Base-by-base conservation (phyloP, 1,140 invertebrate species). In the Drosophila azteca region DNA sequence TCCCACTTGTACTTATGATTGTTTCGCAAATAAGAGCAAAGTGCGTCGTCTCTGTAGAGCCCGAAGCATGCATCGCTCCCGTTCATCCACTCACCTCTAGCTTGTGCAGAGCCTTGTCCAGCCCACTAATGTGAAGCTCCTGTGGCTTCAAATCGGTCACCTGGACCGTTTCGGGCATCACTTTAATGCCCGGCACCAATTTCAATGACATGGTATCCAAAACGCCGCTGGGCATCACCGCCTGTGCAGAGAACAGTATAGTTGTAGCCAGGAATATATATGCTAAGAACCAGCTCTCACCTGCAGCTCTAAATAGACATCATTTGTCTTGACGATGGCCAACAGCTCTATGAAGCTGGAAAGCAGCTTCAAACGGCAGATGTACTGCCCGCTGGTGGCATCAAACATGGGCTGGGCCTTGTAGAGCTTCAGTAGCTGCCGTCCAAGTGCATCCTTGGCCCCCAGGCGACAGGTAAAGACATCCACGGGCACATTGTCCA, bases 31-130 rank as follows among this genome's bases (percentile, higher is more conserved):
- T 29, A 46, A 9, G 17, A 53, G 24, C 41, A 63, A 51, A 55
- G 74, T 77, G 35, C 35, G 35, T 39, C 35, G 4, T 39, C 11
- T 39, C 35, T 5, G 11, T 5, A 39, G 11, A 39, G 9, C 35
- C 35, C 35, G 35, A 39, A 13, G 35, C 35, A 74, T 60, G 59
- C 43, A 43, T 41, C 45, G 13, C 39, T 29, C 11, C 15, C 29
- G 11, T 45, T 59, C 43, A 29, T 46, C 26, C 41, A 80, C 90
- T 80, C 49, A 92, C 91, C 91, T 92, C 77, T 51, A 92, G 67
- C 54, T 83, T 90, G 55, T 89, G 80, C n/a, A 92, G 53, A 24
- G 90, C 78, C 66, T 85, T 91, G 49, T 91, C 91, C 52, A 92
- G 61, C 39, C 91, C 91, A 54, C 78, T 91, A 53, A 92, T 73